Percentiles rank a stretch among this genome's conserved stretches.
Evolutionary conservation across 2,113 vertebrate genomes (phyloP).

Genomic region (Zosterops borbonicus): DNA sequence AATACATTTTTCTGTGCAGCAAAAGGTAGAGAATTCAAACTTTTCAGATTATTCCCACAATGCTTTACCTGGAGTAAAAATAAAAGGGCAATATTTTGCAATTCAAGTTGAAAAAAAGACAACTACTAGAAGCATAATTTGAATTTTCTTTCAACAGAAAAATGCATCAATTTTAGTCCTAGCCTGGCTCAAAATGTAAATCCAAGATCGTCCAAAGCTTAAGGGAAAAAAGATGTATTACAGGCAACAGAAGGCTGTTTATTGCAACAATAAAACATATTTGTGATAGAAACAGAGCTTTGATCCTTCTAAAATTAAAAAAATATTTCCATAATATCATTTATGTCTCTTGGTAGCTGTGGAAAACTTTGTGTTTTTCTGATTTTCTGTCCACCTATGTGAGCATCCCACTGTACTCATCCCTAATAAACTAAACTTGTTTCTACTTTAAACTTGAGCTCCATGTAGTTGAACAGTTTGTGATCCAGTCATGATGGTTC

Average conservation of each 20-base stretch:
- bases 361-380: not conserved
- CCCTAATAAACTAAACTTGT: not conserved
- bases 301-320: not conserved
- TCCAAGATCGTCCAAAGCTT: not conserved
- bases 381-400: not conserved
- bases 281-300: not conserved
- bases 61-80: not conserved
- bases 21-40: not conserved
- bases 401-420: not conserved
- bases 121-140: not conserved
- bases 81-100: not conserved
- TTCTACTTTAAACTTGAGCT: not conserved
- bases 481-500: not conserved
- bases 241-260: not conserved
- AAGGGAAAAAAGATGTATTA: not conserved
- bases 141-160: not conserved
- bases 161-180: not conserved
- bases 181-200: not conserved
- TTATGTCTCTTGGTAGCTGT: not conserved
- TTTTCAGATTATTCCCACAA: not conserved
- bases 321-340: not conserved
- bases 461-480: not conserved
- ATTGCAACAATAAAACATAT: not conserved
- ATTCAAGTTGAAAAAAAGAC: not conserved
- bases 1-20: constrained; percentile 9